Evolutionary conservation across 2,113 vertebrate genomes (phyloP), one percentile per base, ranked within the genome.

Genomic region (Anas platyrhynchos): DNA sequence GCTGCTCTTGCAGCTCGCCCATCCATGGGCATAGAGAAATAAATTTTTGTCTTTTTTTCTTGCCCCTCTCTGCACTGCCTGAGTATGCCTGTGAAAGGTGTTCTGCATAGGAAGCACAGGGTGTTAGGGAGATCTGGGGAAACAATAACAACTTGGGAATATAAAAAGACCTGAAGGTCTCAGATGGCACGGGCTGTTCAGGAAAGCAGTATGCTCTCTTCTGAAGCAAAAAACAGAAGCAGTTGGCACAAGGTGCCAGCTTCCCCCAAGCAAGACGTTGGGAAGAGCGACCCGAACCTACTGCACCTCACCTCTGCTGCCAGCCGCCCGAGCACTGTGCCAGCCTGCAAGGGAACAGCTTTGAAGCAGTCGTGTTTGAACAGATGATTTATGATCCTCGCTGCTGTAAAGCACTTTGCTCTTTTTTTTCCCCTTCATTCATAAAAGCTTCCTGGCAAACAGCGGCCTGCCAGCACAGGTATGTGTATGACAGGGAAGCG

Each of bases 361-460:
- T 58, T 72, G 58, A 50, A 80, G 52, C 6, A 52, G 26, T 56
- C 0, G 0, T 62, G 26, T 79, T 34, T 79, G 59, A 85, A 73
- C 59, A 71, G 78, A 75, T 16, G 72, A 1, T 54, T 73, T 86
- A 46, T 15, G 16, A 72, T 83, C 14, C 31, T 61, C 36, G 26
- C 20, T 1, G 1, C 25, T 52, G 58, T 43, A 63, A 74, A 94
- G 50, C 2, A 3, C 63, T 76, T 67, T 77, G 38, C 50, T 69
- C 10, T 67, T 41, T 41, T 16, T 20, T n/a, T 4, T 6, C 6
- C 4, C 13, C 29, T 91, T 58, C 76, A 9, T 92, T 94, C 29
- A 15, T 78, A 61, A 75, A 83, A 82, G 34, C 22, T 86, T 84
- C 36, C 73, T 86, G 43, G 58, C 62, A 76, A 89, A 31, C 56